phyloP scores from a whole-genome alignment of 92 coral and sea anemone species.

The Umimayanthus kanabou region DNA sequence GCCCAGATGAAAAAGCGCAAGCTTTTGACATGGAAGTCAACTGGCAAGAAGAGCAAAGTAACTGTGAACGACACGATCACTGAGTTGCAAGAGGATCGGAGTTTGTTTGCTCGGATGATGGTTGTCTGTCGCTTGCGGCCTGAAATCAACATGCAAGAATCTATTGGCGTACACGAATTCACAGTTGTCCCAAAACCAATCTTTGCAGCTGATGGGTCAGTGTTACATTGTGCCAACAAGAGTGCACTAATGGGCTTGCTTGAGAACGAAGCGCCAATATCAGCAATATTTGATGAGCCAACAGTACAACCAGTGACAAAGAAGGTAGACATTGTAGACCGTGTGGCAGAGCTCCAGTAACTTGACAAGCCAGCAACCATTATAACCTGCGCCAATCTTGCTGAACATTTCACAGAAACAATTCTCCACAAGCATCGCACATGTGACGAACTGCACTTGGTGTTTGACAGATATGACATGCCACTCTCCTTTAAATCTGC shows the following conservation, averaged over 20 bases:
- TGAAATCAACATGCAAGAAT: constrained; percentile 54
- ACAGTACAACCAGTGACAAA: constrained; percentile 19
- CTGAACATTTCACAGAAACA: constrained; percentile 36
- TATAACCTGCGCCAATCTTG: constrained; percentile 40
- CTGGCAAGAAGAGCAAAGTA: too few species aligned
- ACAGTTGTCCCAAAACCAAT: constrained; percentile 47
- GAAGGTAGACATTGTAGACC: constrained; percentile 50
- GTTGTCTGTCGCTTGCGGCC: constrained; percentile 40
- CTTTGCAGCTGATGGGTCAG: too few species aligned
- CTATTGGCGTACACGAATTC: constrained; percentile 48
- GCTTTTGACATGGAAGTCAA: constrained; percentile 44
- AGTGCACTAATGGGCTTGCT: constrained; percentile 54
- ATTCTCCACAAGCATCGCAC: constrained; percentile 28
- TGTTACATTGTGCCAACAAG: constrained; percentile 53
- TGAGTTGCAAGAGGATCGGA: too few species aligned
- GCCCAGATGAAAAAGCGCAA: constrained; percentile 23
- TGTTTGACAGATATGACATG: constrained; percentile 51
- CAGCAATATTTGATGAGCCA: constrained; percentile 3
- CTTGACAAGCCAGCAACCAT: constrained; percentile 51
- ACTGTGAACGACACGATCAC: too few species aligned
- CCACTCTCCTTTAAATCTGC: constrained; percentile 42
- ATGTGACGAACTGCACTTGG: too few species aligned
- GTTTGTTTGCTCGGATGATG: constrained; percentile 53
- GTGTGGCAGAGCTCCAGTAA: constrained; percentile 54
- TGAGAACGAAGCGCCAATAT: constrained; percentile 48